Conservation (phyloP, 2,113 vertebrate genomes). For the Penelope pileata region DNA sequence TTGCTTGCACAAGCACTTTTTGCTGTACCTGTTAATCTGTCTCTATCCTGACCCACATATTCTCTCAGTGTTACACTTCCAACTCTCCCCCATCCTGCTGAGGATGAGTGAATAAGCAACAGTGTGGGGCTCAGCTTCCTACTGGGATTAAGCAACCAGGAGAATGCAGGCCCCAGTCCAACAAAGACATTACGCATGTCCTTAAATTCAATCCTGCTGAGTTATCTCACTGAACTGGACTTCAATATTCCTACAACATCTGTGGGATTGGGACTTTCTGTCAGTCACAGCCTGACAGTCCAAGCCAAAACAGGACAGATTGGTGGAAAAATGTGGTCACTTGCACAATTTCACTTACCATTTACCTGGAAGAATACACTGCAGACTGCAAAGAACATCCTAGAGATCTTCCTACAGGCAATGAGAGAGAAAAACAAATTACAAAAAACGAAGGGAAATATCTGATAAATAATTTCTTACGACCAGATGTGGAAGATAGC, state of each 20-base stretch:
- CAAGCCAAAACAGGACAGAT: background rate
- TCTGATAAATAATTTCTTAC: slow-evolving; percentile 51
- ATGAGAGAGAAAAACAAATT: background rate
- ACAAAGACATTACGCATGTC: background rate
- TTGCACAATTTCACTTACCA: background rate
- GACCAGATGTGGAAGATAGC: background rate
- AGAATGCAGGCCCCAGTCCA: background rate
- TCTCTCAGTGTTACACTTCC: background rate
- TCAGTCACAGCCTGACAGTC: background rate
- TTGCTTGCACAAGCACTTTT: background rate
- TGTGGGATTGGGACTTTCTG: background rate
- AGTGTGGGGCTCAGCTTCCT: background rate
- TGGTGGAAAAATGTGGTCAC: background rate
- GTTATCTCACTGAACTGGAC: background rate
- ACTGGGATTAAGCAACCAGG: background rate
- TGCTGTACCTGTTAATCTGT: background rate
- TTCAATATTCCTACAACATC: background rate
- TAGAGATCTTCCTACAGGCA: background rate
- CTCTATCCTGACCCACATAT: background rate
- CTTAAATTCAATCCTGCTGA: background rate
- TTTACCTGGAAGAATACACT: background rate
- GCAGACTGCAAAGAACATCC: slow-evolving; percentile 25
- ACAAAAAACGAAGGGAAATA: background rate
- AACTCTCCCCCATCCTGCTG: background rate
- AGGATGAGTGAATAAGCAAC: background rate